Conservation (phyloP, 1,140 invertebrate species). For the Myzus persicae region DNA sequence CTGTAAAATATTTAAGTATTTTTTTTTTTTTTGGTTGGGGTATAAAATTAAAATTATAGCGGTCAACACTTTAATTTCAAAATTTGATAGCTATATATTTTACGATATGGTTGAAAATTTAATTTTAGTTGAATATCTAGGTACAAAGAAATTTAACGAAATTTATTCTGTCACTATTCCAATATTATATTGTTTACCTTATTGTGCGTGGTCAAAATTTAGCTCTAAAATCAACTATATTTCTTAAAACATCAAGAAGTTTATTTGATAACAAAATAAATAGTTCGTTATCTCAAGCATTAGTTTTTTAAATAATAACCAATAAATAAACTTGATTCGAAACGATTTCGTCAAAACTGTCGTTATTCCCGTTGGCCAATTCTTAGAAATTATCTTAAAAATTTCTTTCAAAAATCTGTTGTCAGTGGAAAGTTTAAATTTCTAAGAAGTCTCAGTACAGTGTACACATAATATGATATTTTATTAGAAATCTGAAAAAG, state of each 20-base stretch:
- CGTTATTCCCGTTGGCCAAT: too few relatives aligned
- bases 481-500: neutral
- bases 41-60: neutral
- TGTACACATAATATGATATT: neutral
- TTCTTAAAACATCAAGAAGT: too few relatives aligned
- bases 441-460: neutral
- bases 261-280: neutral
- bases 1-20: neutral
- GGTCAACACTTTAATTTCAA: neutral
- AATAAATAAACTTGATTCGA: too few relatives aligned
- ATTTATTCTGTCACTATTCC: neutral
- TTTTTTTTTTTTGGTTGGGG: too few relatives aligned
- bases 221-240: neutral
- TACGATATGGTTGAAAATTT: neutral
- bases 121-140: neutral
- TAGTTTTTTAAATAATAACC: neutral
- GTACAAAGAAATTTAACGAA: too few relatives aligned
- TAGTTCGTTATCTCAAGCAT: neutral
- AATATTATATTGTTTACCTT: neutral
- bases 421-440: neutral
- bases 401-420: too few relatives aligned
- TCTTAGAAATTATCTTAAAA: too few relatives aligned
- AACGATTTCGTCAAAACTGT: too few relatives aligned
- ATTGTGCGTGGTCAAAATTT: too few relatives aligned
- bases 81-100: neutral